Evolutionary conservation across 2,113 vertebrate species (phyloP).

Genomic region (Gorsachius goisagi): DNA sequence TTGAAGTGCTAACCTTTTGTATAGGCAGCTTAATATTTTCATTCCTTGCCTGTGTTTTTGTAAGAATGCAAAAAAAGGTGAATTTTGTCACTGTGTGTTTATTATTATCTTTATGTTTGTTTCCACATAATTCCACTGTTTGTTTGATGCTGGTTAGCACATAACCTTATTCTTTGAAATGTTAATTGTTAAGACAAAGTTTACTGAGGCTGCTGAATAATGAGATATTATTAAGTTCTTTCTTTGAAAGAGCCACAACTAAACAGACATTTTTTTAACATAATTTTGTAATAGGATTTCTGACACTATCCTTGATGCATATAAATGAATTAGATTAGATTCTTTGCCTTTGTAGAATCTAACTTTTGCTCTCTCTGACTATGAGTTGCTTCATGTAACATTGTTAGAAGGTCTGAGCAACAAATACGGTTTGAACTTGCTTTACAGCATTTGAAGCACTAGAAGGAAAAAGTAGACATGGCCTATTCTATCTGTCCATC

Average conservation of each 20-base stretch:
- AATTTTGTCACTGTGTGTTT: neutral
- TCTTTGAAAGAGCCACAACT: neutral
- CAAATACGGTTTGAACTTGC: neutral
- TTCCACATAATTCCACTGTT: neutral
- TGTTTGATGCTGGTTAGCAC: neutral
- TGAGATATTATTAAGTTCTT: neutral
- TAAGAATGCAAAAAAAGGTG: neutral
- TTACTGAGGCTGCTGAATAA: neutral
- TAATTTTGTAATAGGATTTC: neutral
- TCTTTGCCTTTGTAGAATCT: neutral
- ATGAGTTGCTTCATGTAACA: neutral
- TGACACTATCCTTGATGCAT: neutral
- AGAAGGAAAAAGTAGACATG: neutral
- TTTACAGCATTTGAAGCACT: neutral
- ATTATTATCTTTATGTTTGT: neutral
- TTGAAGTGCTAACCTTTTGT: neutral
- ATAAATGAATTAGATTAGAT: neutral
- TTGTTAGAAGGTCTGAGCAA: neutral
- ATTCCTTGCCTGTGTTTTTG: neutral
- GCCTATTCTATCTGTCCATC: neutral
- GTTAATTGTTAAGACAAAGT: neutral
- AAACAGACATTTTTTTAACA: neutral
- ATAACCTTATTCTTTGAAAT: conserved; percentile 10
- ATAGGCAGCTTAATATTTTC: neutral
- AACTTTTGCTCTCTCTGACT: neutral